Conservation (phyloP, 1,140 invertebrate species). For the Conus ventricosus region DNA sequence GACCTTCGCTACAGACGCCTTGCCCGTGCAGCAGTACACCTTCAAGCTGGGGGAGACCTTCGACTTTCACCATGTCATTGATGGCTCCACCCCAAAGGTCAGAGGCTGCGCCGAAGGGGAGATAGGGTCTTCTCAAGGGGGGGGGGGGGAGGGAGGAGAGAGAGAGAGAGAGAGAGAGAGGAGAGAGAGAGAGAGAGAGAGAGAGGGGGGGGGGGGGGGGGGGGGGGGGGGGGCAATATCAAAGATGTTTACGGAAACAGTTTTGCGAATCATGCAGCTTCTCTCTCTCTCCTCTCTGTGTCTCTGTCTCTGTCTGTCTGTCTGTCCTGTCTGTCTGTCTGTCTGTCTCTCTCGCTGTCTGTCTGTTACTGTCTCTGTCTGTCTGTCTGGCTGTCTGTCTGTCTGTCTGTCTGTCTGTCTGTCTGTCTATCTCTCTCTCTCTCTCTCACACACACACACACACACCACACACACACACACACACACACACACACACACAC, state of each 20-base stretch:
- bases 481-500: not conserved
- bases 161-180: slow-evolving; percentile 16
- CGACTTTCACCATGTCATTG: slow-evolving; percentile 11
- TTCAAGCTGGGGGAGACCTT: slow-evolving; percentile 35
- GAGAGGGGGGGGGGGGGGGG: not conserved
- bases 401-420: no score
- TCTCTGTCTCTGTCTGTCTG: no score
- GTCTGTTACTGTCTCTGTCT: no score
- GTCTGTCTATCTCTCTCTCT: no score
- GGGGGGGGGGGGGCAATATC: no score
- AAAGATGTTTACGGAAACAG: no score
- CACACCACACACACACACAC: not conserved
- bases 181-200: slow-evolving; percentile 27
- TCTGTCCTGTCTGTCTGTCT: no score
- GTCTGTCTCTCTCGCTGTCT: no score
- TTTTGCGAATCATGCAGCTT: no score
- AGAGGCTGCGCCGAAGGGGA: not conserved
- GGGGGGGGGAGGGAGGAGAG: not conserved
- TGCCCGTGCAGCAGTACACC: slow-evolving; percentile 22
- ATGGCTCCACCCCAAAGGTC: slow-evolving; percentile 30
- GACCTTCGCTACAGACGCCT: not conserved
- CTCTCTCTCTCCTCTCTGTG: no score
- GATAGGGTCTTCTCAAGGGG: not conserved
- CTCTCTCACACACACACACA: not conserved
- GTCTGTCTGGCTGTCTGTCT: no score